Conservation (phyloP, 37 sponge, comb jelly and placozoan species). For the Hormiphora californensis region DNA sequence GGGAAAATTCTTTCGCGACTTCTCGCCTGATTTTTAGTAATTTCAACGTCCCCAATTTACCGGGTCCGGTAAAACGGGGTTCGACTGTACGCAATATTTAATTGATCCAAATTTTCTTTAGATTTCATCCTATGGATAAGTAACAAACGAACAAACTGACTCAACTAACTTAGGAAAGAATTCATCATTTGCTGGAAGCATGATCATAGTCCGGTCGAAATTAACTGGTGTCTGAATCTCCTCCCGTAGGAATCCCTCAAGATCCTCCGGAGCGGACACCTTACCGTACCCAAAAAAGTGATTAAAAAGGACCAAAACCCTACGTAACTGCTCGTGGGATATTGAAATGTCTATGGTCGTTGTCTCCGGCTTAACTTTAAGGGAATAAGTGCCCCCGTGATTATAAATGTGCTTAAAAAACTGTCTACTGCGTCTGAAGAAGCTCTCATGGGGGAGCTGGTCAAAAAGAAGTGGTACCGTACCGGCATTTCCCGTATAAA, state of each 20-base stretch:
- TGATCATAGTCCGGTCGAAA: not conserved
- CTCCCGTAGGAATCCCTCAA: not conserved
- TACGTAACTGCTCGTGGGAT: not conserved
- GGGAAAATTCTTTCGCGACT: no score
- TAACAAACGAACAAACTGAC: no score
- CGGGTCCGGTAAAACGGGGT: no score
- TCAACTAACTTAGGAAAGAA: slow-evolving; percentile 21
- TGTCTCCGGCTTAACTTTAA: not conserved
- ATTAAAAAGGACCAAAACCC: not conserved
- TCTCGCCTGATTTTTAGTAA: no score
- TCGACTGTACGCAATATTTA: no score
- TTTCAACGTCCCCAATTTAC: no score
- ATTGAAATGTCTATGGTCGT: slow-evolving; percentile 13
- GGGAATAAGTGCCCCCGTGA: not conserved
- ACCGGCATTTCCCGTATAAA: not conserved
- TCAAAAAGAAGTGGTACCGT: not conserved
- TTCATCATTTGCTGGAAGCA: not conserved
- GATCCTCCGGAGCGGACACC: not conserved
- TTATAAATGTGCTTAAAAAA: not conserved
- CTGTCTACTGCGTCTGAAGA: not conserved
- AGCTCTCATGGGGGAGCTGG: slow-evolving; percentile 14
- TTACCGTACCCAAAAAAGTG: slow-evolving; percentile 21
- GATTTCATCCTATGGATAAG: no score
- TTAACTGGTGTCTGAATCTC: not conserved
- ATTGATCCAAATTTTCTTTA: no score